Percentiles rank a stretch among this genome's conserved stretches.
Evolutionary conservation across 2,888 invertebrate species (phyloP).

Genomic region (Osmoderma eremita): DNA sequence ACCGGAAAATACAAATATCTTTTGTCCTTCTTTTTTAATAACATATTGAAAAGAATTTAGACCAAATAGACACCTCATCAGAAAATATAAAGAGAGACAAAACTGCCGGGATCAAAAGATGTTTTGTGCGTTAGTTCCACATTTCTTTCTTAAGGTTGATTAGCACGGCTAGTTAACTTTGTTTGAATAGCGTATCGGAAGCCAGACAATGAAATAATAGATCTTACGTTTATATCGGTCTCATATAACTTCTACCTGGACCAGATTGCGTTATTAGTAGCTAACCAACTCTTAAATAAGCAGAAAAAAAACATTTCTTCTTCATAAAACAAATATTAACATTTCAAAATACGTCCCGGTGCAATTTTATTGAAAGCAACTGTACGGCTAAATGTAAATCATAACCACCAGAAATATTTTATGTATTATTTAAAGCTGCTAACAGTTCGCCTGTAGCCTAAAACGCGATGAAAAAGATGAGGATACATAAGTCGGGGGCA

Average conservation of each 20-base stretch:
- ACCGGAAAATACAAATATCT: constrained; percentile 2
- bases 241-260: too few species aligned
- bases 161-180: constrained; percentile 28
- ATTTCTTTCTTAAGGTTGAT: constrained; percentile 19
- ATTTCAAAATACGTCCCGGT: too few species aligned
- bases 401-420: neutral
- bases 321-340: too few species aligned
- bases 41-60: constrained; percentile 26
- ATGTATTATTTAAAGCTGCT: neutral
- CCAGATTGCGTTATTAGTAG: too few species aligned
- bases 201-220: constrained; percentile 27
- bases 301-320: too few species aligned
- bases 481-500: constrained; percentile 5
- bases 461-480: constrained; percentile 1
- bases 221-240: constrained; percentile 9
- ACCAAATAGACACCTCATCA: constrained; percentile 11
- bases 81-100: constrained; percentile 13
- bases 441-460: neutral
- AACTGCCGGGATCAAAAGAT: constrained; percentile 9
- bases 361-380: too few species aligned
- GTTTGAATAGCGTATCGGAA: constrained; percentile 27
- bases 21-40: constrained; percentile 13
- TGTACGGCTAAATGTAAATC: too few species aligned
- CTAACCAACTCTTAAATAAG: too few species aligned
- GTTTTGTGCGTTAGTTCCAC: constrained; percentile 23